Conservation (phyloP, 1,140 invertebrate genomes). For the Habropoda laboriosa region DNA sequence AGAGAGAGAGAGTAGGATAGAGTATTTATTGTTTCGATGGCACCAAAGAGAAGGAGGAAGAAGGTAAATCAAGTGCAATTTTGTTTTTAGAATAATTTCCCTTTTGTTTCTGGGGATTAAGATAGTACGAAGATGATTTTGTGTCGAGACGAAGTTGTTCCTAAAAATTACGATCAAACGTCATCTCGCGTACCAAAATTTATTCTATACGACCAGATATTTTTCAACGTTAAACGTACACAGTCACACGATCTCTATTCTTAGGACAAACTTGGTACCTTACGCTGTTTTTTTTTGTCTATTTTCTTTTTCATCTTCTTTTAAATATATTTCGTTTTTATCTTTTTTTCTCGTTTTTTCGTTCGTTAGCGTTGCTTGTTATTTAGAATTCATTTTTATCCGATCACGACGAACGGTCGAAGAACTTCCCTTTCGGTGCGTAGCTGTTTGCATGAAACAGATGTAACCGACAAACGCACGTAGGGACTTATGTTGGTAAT, state of each 20-base stretch:
- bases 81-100: neutral
- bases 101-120: too few relatives aligned
- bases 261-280: neutral
- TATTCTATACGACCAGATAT: neutral
- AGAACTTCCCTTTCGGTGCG: neutral
- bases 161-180: neutral
- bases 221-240: neutral
- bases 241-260: neutral
- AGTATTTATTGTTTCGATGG: neutral
- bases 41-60: too few relatives aligned
- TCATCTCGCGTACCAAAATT: neutral
- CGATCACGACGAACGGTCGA: neutral
- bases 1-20: too few relatives aligned
- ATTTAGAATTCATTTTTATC: neutral
- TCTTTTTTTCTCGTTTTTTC: neutral
- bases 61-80: conserved; percentile 13
- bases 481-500: neutral
- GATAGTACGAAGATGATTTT: too few relatives aligned
- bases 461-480: neutral
- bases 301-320: too few relatives aligned
- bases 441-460: neutral
- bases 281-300: neutral
- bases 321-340: too few relatives aligned
- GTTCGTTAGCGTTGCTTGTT: conserved; percentile 27
- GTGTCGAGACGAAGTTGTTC: neutral